Base-by-base conservation (phyloP, 1,140 invertebrate genomes). In the Rhopalosiphum padi region DNA sequence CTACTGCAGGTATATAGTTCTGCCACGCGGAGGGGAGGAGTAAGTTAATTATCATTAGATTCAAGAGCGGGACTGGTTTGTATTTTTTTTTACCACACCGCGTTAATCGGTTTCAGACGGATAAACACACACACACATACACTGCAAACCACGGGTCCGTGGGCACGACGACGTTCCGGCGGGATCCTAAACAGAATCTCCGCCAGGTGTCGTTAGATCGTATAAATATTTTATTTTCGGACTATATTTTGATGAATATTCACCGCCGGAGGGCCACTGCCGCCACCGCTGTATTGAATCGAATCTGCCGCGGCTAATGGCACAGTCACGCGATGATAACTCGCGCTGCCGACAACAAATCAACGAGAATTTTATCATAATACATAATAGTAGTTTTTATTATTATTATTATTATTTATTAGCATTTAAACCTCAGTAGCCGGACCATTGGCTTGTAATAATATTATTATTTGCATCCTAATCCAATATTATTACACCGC, bases 221-320 rank as follows among this genome's bases (percentile, higher is more conserved):
- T 51, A 51, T 88, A 51, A 88, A 88, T 88, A 88, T 88, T 51
- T 88, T 51, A 51, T 88, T 77, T 77, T 51, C 86, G 18, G 30
- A 35, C 85, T 30, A n/a, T 87, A 46, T 77, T 77, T 77, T n/a
- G 5, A 77, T 87, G 30, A 48, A 48, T 88, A 51, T 88, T 88
- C 86, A 88, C n/a, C 30, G 86, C 25, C 86, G 5, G 86, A 46
- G 9, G 85, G 22, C 82, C 37, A 37, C 30, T 11, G 46, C 55
- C 21, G 68, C 68, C 68, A 35, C 35, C n/a, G 83, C 23, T 21
- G 35, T 46, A 48, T 87, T 48, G 43, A 35, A 87, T 87, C 85
- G 46, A 87, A 48, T 35, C 30, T 43, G 22, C 8, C 18, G 82
- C 30, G 37, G 83, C 23, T 41, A 87, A 48, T 48, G 25, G 85